Percentiles rank a stretch among this genome's conserved stretches.
These are phyloP conservation scores for Trachops cirrhosus DNA, from an alignment of 2,797 vertebrate species.

Conservation along the genomic window DNA sequence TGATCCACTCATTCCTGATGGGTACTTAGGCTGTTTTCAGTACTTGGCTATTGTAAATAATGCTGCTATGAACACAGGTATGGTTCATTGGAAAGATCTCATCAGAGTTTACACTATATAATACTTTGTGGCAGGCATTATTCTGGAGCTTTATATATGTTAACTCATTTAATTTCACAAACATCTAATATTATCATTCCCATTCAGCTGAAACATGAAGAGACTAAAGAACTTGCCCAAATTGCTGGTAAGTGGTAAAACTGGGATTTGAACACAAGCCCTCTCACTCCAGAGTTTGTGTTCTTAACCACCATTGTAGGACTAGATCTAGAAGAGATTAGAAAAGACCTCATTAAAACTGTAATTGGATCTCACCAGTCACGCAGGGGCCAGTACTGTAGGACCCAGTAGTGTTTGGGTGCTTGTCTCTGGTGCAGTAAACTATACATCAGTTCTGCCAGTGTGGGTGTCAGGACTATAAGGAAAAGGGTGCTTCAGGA, in stretches of 20 bases:
- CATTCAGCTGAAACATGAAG: not conserved
- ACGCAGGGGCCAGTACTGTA: not conserved
- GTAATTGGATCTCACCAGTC: not conserved
- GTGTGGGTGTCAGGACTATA: not conserved
- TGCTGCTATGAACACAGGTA: too few species aligned
- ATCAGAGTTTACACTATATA: not conserved
- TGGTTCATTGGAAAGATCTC: not conserved
- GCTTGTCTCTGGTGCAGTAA: not conserved
- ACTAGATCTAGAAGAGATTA: not conserved
- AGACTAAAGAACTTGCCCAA: not conserved
- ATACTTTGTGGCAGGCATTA: not conserved
- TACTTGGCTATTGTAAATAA: too few species aligned
- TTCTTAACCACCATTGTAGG: not conserved
- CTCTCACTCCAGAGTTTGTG: not conserved
- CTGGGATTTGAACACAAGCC: not conserved
- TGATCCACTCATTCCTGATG: too few species aligned
- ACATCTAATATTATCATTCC: not conserved
- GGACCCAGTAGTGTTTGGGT: not conserved
- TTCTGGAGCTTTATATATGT: not conserved
- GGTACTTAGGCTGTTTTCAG: too few species aligned
- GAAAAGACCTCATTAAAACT: not conserved
- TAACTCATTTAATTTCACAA: slow-evolving; percentile 17
- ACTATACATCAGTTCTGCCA: not conserved
- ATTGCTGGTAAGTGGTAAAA: not conserved
- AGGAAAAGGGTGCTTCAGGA: not conserved